Conservation (phyloP, 2,888 invertebrate genomes). For the Pyrrhopygopsis socrates region DNA sequence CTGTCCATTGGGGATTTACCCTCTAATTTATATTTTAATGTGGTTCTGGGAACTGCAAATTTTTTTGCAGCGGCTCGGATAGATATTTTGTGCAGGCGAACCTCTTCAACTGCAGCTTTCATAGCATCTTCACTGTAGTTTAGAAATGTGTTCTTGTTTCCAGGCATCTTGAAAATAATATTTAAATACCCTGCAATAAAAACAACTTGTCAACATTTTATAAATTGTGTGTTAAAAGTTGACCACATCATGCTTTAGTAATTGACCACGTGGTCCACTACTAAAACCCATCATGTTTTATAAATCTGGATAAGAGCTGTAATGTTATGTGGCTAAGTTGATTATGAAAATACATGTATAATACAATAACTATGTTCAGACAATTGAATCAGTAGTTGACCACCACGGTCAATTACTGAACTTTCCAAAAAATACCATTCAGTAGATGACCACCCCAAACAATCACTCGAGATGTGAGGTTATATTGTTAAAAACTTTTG, state of each 20-base stretch:
- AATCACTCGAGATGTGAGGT: no score
- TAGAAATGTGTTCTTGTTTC: conserved; percentile 75
- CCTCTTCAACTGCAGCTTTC: conserved; percentile 77
- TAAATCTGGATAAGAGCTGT: background rate
- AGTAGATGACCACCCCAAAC: no score
- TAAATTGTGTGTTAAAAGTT: background rate
- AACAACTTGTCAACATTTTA: background rate
- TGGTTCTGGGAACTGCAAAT: conserved; percentile 82
- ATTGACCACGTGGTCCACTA: background rate
- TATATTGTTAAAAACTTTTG: no score
- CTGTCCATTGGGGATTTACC: conserved; percentile 82
- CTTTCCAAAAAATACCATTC: no score
- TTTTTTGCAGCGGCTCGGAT: conserved; percentile 83
- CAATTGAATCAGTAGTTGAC: no score
- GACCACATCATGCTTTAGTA: background rate
- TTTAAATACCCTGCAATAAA: background rate
- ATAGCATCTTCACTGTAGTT: conserved; percentile 81
- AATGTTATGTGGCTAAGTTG: no score
- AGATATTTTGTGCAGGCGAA: conserved; percentile 74
- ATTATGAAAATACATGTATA: background rate
- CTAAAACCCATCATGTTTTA: background rate
- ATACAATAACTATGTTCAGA: no score
- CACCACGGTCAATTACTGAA: no score
- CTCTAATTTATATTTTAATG: conserved; percentile 82
- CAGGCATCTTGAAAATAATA: conserved; percentile 77